Percentiles rank a stretch among this genome's conserved stretches.
Evolutionary conservation across 2,888 invertebrate genomes (phyloP).

Genomic region (Sminthurinus aureus): DNA sequence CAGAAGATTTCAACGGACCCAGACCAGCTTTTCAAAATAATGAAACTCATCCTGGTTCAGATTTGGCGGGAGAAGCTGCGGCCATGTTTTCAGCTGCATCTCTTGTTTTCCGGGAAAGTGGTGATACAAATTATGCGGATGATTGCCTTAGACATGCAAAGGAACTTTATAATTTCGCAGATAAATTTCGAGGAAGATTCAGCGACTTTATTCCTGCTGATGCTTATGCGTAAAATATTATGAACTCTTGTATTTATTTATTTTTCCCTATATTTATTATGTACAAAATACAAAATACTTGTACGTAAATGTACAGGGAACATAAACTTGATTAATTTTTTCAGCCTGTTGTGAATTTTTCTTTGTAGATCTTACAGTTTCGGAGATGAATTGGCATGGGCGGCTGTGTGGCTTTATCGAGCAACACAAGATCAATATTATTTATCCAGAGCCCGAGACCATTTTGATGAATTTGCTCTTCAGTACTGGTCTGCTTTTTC

Average conservation of each 20-base stretch:
- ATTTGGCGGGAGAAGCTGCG: slow-evolving; percentile 70
- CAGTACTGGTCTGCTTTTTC: slow-evolving; percentile 58
- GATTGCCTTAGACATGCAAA: slow-evolving; percentile 65
- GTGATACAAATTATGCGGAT: slow-evolving; percentile 64
- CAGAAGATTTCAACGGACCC: no score
- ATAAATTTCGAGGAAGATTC: slow-evolving; percentile 65
- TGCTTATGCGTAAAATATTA: slow-evolving; percentile 34
- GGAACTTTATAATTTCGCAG: slow-evolving; percentile 67
- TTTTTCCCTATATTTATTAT: background rate
- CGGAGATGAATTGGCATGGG: slow-evolving; percentile 69
- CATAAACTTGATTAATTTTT: background rate
- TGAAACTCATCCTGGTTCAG: slow-evolving; percentile 66
- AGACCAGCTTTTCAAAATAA: no score
- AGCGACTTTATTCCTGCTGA: slow-evolving; percentile 67
- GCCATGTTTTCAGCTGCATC: slow-evolving; percentile 69
- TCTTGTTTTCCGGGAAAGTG: slow-evolving; percentile 64
- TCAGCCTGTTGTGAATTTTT: background rate
- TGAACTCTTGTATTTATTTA: background rate
- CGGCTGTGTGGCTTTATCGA: slow-evolving; percentile 68
- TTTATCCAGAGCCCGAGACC: slow-evolving; percentile 65
- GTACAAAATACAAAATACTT: background rate
- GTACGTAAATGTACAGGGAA: no score
- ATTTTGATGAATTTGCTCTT: slow-evolving; percentile 66
- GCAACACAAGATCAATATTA: slow-evolving; percentile 66
- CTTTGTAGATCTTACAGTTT: slow-evolving; percentile 63